Evolutionary conservation across 2,113 vertebrate species (phyloP), one percentile per base, ranked within the genome.

Genomic region (Lasiurus borealis): DNA sequence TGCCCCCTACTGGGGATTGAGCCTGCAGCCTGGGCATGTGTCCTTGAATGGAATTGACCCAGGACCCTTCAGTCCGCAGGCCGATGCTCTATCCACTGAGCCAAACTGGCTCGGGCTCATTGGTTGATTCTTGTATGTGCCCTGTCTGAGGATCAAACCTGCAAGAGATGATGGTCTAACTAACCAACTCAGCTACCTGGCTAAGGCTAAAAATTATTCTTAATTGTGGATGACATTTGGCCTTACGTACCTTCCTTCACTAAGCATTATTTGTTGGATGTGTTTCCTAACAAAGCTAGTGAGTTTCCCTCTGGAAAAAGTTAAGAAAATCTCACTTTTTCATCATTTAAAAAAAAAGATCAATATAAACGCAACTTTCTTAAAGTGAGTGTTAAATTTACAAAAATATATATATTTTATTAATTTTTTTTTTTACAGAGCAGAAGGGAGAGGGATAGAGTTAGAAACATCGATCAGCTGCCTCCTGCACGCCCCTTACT

Each of bases 311-410:
- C 90, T 44, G 21, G 46, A 52, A 82, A 93, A 95, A 2, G 3
- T 91, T 85, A 69, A 46, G 36, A 27, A 83, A 76, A 89, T 77
- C 40, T 93, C 10, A 64, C 11, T 44, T 69, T 85, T 96, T 95
- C 46, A 68, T 48, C 21, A 16, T 92, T 85, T 44, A 25, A 77
- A 88, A 82, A 57, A 80, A 69, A 71, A 78, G 59, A 50, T 68
- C 57, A 48, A 69, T 40, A 40, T 40, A 71, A 80, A 52, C 48
- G 23, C 44, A 89, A 82, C 23, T 75, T 40, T 94, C 27, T 84
- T 92, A 84, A 87, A 95, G 54, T 69, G 68, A 40, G 12, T 50
- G 40, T 83, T 31, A 80, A 10, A 10, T 76, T 85, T 96, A 40
- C n/a, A 40, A 40, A 40, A 3, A 40, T 40, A 40, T 40, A 40